phyloP scores from a whole-genome alignment of 1,140 invertebrate species.

The Drosophila ohnishii region DNA sequence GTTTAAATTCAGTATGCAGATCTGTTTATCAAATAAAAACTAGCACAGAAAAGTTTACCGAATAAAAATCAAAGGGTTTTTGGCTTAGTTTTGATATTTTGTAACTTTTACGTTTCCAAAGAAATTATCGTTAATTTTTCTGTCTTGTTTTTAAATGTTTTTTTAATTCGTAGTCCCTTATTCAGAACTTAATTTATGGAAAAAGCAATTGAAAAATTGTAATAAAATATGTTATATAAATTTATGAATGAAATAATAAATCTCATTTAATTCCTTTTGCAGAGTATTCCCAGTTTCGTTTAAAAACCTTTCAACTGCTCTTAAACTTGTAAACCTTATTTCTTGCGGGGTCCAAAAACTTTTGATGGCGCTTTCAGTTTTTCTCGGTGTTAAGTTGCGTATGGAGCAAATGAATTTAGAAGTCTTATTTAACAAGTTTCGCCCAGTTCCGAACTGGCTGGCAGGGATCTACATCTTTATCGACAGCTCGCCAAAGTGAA shows the following conservation, averaged over 20 bases:
- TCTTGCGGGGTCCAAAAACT: conserved; percentile 28
- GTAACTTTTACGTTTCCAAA: too few relatives aligned
- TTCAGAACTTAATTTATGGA: background rate
- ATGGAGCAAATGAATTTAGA: conserved; percentile 76
- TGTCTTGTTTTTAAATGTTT: background rate
- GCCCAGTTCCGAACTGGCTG: conserved; percentile 11
- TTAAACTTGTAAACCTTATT: conserved; percentile 8
- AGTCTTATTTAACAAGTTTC: conserved; percentile 81
- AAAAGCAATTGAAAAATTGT: too few relatives aligned
- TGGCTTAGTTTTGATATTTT: too few relatives aligned
- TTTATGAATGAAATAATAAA: background rate
- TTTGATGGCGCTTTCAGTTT: conserved; percentile 57
- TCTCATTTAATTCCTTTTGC: too few relatives aligned
- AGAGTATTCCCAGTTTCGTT: background rate
- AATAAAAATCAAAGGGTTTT: too few relatives aligned
- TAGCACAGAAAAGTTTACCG: too few relatives aligned
- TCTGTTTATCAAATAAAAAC: too few relatives aligned
- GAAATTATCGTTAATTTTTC: too few relatives aligned
- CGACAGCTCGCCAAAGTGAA: conserved; percentile 66
- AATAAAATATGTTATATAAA: too few relatives aligned
- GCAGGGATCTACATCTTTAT: conserved; percentile 44
- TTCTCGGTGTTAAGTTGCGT: conserved; percentile 74
- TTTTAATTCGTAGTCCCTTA: background rate
- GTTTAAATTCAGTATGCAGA: too few relatives aligned
- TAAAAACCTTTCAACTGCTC: background rate